phyloP scores from a whole-genome alignment of 2,113 vertebrate species.

The Brachypteracias leptosomus region DNA sequence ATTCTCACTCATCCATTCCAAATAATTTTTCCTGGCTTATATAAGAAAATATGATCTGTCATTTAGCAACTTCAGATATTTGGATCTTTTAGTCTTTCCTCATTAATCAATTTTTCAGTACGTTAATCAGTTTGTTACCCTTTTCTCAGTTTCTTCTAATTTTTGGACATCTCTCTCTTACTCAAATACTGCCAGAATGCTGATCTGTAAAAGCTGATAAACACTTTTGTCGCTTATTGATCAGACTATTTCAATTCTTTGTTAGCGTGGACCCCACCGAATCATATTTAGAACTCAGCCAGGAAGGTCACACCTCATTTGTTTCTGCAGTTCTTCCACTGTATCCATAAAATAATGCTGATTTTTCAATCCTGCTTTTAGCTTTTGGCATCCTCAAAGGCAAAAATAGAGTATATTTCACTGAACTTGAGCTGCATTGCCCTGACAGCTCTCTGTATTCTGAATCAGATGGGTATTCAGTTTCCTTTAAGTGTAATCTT shows the following conservation, averaged over 20 bases:
- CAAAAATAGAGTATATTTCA: background rate
- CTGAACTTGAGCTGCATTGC: background rate
- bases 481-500: conserved; percentile 28
- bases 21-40: background rate
- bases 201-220: background rate
- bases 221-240: background rate
- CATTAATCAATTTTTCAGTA: background rate
- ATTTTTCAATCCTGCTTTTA: background rate
- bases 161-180: background rate
- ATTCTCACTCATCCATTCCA: background rate
- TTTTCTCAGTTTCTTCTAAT: conserved; percentile 9
- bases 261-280: background rate
- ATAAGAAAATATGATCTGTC: background rate
- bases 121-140: background rate
- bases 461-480: background rate
- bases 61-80: background rate
- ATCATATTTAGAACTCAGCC: background rate
- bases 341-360: background rate
- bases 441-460: background rate
- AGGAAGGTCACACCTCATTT: background rate
- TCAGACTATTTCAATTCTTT: background rate
- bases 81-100: background rate
- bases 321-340: background rate
- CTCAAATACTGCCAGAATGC: background rate
- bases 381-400: background rate